These are phyloP conservation scores for Lampropteryx suffumata DNA, from an alignment of 2,888 invertebrate species.

Conservation along the genomic window DNA sequence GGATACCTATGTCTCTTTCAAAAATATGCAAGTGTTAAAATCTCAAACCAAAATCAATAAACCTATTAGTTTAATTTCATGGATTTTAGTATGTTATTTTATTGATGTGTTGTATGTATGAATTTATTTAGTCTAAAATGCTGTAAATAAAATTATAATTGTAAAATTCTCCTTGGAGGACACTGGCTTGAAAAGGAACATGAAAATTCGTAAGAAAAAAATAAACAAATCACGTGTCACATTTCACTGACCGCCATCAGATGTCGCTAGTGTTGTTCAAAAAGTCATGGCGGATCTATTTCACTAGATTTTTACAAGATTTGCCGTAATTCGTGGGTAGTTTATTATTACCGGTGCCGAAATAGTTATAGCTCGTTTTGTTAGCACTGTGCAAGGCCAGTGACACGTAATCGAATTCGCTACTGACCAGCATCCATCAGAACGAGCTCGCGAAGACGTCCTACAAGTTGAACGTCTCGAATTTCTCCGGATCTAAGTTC, in stretches of 20 bases:
- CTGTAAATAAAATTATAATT: neutral
- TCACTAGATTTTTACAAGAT: constrained; percentile 69
- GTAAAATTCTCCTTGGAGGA: neutral
- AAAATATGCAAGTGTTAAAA: too few relatives aligned
- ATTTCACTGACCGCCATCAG: constrained; percentile 58
- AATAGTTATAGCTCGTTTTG: constrained; percentile 63
- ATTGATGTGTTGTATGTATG: too few relatives aligned
- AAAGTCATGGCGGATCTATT: constrained; percentile 80
- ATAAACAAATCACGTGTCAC: constrained; percentile 73
- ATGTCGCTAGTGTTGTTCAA: constrained; percentile 75
- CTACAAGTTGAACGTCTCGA: constrained; percentile 68
- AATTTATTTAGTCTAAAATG: too few relatives aligned
- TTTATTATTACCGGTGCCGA: constrained; percentile 69
- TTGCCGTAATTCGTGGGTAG: constrained; percentile 77
- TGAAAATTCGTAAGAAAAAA: constrained; percentile 55
- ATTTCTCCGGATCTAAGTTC: constrained; percentile 69
- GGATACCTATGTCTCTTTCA: too few relatives aligned
- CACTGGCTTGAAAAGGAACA: constrained; percentile 68
- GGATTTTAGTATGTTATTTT: too few relatives aligned
- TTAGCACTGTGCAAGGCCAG: constrained; percentile 62
- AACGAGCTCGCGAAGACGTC: constrained; percentile 52
- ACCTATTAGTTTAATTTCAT: too few relatives aligned
- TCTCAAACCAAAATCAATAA: too few relatives aligned
- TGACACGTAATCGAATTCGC: constrained; percentile 57
- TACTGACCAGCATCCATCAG: constrained; percentile 53